These are phyloP conservation scores for Lepisosteus osseus DNA, from an alignment of 2,113 vertebrate species.

Conservation along the genomic window DNA sequence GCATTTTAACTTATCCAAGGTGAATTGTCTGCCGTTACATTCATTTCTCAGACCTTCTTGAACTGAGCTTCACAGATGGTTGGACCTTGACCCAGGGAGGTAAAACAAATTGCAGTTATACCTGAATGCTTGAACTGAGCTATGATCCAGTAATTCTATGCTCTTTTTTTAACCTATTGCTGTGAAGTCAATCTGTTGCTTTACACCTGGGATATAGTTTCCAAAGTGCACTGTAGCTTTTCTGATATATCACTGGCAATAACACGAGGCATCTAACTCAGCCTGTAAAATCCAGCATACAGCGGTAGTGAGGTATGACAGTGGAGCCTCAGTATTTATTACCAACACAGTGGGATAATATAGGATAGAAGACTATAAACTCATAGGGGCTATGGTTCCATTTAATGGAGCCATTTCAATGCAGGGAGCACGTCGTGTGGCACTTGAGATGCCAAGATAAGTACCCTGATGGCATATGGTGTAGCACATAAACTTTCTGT, in stretches of 20 bases:
- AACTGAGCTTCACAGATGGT: slow-evolving; percentile 31
- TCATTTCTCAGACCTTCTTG: slow-evolving; percentile 12
- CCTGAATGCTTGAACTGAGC: slow-evolving; percentile 18
- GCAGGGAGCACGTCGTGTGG: slow-evolving; percentile 16
- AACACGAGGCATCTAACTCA: slow-evolving; percentile 12
- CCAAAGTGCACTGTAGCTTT: slow-evolving; percentile 15
- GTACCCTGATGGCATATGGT: slow-evolving; percentile 16
- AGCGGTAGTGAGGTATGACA: slow-evolving; percentile 24
- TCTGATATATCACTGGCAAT: slow-evolving; percentile 15
- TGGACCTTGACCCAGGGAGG: slow-evolving; percentile 32
- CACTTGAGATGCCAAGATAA: slow-evolving; percentile 13
- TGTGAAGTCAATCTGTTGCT: slow-evolving; percentile 32
- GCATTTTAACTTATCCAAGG: neutral
- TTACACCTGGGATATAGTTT: slow-evolving; percentile 23
- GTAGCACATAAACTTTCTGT: neutral
- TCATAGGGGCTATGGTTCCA: neutral
- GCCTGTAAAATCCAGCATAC: slow-evolving; percentile 32
- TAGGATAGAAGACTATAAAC: neutral
- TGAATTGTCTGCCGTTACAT: slow-evolving; percentile 11
- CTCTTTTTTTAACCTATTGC: slow-evolving; percentile 33
- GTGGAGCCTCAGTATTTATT: slow-evolving; percentile 35
- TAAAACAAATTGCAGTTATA: slow-evolving; percentile 36
- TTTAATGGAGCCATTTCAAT: slow-evolving; percentile 37
- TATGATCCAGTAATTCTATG: slow-evolving; percentile 27
- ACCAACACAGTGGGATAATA: slow-evolving; percentile 24